phyloP scores from a whole-genome alignment of 2,888 invertebrate genomes.

The Ectemnius cavifrons region DNA sequence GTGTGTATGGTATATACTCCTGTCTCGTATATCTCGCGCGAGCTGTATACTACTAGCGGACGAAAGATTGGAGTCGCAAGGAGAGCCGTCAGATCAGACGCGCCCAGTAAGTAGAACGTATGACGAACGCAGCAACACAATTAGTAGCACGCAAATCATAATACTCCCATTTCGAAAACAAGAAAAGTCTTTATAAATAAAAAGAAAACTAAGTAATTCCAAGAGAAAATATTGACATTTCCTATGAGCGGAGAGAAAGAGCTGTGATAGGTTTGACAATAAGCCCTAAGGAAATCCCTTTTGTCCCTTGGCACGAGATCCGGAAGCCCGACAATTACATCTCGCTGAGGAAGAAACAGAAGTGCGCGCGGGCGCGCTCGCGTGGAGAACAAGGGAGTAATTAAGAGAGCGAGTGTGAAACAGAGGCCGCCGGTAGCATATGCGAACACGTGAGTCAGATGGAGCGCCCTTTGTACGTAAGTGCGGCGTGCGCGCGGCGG shows the following conservation, averaged over 20 bases:
- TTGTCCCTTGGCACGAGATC: background rate
- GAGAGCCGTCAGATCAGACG: too few species aligned
- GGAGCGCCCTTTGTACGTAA: slow-evolving; percentile 69
- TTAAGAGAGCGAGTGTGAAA: slow-evolving; percentile 23
- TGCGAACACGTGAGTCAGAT: slow-evolving; percentile 69
- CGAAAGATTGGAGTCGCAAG: slow-evolving; percentile 10
- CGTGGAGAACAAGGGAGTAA: slow-evolving; percentile 15
- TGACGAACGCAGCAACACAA: too few species aligned
- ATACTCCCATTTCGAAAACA: background rate
- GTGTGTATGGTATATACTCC: slow-evolving; percentile 24
- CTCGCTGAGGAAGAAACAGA: slow-evolving; percentile 12
- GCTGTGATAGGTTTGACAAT: too few species aligned
- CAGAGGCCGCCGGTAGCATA: slow-evolving; percentile 54
- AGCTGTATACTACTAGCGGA: slow-evolving; percentile 28
- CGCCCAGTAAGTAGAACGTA: too few species aligned
- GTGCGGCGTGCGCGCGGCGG: slow-evolving; percentile 15
- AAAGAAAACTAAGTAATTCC: background rate
- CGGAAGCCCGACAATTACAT: background rate
- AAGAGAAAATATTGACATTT: too few species aligned
- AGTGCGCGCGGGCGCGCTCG: slow-evolving; percentile 7
- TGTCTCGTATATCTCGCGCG: slow-evolving; percentile 27
- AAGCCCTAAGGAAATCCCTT: too few species aligned
- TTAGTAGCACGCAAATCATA: slow-evolving; percentile 10
- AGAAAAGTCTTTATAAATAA: background rate
- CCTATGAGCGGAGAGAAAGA: background rate